These are phyloP conservation scores for Machaerirhynchus nigripectus DNA, from an alignment of 2,113 vertebrate species.

Conservation along the genomic window DNA sequence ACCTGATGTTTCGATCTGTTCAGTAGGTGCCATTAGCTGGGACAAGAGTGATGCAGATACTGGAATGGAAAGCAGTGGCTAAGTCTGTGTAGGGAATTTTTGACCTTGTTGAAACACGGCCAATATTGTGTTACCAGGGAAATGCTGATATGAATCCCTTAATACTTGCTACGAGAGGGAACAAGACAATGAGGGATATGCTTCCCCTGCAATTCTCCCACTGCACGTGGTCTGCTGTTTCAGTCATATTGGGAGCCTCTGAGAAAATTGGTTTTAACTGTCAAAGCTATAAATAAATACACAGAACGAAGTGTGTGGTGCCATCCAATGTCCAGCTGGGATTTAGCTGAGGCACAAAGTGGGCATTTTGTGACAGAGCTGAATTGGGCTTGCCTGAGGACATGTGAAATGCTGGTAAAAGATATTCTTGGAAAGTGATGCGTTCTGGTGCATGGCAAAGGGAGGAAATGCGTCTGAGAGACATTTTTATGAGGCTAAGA, in stretches of 20 bases:
- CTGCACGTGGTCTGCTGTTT: neutral
- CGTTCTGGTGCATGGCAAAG: neutral
- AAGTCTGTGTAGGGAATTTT: neutral
- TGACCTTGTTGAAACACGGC: neutral
- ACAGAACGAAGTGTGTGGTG: neutral
- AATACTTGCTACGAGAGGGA: neutral
- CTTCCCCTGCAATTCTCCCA: neutral
- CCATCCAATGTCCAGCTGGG: fast-evolving
- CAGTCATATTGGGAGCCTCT: neutral
- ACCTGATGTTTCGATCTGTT: neutral
- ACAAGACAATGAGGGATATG: fast-evolving
- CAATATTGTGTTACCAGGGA: neutral
- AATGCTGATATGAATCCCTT: neutral
- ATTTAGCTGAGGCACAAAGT: neutral
- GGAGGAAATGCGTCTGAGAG: neutral
- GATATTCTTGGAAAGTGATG: neutral
- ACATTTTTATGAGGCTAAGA: neutral
- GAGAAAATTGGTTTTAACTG: neutral
- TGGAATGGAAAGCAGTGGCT: neutral
- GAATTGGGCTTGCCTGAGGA: neutral
- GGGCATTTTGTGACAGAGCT: neutral
- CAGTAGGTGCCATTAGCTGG: neutral
- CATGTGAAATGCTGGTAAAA: neutral
- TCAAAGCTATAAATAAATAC: neutral
- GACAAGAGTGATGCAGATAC: neutral